These are phyloP conservation scores for Nesidiocoris tenuis DNA, from an alignment of 2,888 invertebrate species.

Conservation along the genomic window DNA sequence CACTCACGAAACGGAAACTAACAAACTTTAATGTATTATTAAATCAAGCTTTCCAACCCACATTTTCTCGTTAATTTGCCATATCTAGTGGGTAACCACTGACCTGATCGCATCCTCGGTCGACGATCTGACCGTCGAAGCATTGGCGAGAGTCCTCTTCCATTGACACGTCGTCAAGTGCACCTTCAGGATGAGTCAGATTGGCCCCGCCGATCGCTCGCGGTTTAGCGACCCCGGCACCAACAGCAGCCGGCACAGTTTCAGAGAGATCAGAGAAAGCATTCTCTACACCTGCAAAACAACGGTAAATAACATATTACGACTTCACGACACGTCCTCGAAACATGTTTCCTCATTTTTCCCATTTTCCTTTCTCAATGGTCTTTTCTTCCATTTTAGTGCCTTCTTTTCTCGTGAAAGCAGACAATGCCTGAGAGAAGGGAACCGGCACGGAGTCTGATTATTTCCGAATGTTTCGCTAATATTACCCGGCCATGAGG, in stretches of 20 bases:
- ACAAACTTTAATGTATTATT: too few relatives aligned
- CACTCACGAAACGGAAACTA: too few relatives aligned
- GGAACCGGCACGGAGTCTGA: not conserved
- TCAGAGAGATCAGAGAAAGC: not conserved
- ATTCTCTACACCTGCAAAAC: slow-evolving; percentile 11
- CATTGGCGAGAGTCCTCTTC: slow-evolving; percentile 62
- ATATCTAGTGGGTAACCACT: too few relatives aligned
- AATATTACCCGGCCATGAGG: not conserved
- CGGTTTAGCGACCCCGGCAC: slow-evolving; percentile 7
- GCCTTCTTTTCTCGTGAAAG: not conserved
- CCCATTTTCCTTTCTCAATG: too few relatives aligned
- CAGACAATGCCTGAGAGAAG: not conserved
- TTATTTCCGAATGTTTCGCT: not conserved
- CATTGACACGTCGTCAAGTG: slow-evolving; percentile 74
- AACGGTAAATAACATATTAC: not conserved
- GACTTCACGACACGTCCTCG: not conserved
- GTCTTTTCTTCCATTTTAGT: not conserved
- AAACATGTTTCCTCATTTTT: not conserved
- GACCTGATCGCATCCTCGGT: slow-evolving; percentile 71
- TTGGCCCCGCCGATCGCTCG: slow-evolving; percentile 29
- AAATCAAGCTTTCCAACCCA: too few relatives aligned
- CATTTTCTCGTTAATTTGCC: too few relatives aligned
- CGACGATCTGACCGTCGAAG: slow-evolving; percentile 67
- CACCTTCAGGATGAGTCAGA: slow-evolving; percentile 45
- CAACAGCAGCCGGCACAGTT: not conserved